A percentile compares a stretch with the other conserved stretches of the same genome.
phyloP scores from a whole-genome alignment of 2,113 vertebrate genomes.

The Heloderma charlesbogerti region DNA sequence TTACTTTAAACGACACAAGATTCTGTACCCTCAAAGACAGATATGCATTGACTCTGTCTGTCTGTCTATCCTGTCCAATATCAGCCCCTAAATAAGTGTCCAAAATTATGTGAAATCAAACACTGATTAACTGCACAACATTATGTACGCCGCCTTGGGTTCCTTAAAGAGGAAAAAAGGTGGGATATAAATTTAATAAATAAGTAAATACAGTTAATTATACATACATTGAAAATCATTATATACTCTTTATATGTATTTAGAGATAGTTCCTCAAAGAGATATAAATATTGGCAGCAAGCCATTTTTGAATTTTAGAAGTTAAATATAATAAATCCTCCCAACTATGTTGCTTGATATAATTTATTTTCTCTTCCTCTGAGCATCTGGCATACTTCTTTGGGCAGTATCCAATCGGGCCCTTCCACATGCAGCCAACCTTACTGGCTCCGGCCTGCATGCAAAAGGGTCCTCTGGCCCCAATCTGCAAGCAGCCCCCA shows the following conservation, averaged over 20 bases:
- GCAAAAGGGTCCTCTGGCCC: no score
- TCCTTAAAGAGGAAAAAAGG: no score
- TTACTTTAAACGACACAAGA: not conserved
- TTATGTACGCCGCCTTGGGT: no score
- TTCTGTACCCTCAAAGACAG: not conserved
- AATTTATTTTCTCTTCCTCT: slow-evolving; percentile 12
- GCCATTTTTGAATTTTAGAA: not conserved
- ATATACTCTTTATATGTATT: slow-evolving; percentile 1
- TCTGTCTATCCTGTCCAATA: not conserved
- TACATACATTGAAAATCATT: slow-evolving; percentile 24
- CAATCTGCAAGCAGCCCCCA: no score
- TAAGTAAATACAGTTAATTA: no score
- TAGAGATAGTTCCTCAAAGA: slow-evolving; percentile 53
- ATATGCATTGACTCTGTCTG: not conserved
- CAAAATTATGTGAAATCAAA: not conserved
- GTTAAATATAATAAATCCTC: slow-evolving; percentile 18
- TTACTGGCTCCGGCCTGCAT: no score
- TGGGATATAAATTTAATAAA: no score
- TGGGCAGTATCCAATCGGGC: no score
- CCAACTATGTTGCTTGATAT: slow-evolving; percentile 6
- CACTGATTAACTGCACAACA: not conserved
- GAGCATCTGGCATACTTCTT: slow-evolving; percentile 22
- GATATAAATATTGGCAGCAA: not conserved
- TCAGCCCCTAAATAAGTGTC: not conserved
- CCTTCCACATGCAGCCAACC: no score